Evolutionary conservation across 1,140 invertebrate genomes (phyloP), one percentile per base, ranked within the genome.

Genomic region (Apis cerana): DNA sequence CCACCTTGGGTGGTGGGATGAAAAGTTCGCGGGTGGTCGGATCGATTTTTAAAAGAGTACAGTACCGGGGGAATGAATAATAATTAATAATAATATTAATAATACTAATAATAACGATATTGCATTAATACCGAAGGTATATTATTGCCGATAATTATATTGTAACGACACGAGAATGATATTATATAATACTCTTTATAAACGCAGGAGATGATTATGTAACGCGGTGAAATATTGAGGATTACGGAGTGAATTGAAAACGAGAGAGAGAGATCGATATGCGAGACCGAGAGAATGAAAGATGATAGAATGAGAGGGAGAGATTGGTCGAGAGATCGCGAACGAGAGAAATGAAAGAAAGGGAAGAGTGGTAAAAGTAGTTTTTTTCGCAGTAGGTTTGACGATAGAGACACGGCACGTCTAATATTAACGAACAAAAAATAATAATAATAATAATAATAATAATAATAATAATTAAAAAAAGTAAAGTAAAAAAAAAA

Each of bases 151-250:
- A 92, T 91, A 90, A 93, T 92, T 92, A 92, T 92, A 91, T 91
- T 89, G 84, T 87, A 88, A 90, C 85, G 81, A 86, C 72, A 89
- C 75, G 85, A 91, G 87, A 90, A 93, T 90, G 88, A 92, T 91
- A 92, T 93, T 92, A 93, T 90, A 91, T 88, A 90, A 92, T 90
- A 91, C 90, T 92, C 91, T 93, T 92, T 93, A 91, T 92, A 92
- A 93, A 91, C 83, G 72, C 81, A 80, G 74, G 69, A 72, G 72
- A 75, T 62, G 62, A 87, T 83, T 75, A 62, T 61, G 74, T 54
- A 69, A 70, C 58, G 74, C 54, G 74, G 52, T 50, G 61, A 21
- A 27, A 11, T 67, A 75, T 48, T 80, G 74, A 89, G 58, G 52
- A 54, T 82, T 58, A 48, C 17, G 33, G 68, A 11, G 48, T 17